Evolutionary conservation across 2,888 invertebrate genomes (phyloP).

Genomic region (Stramonita haemastoma): DNA sequence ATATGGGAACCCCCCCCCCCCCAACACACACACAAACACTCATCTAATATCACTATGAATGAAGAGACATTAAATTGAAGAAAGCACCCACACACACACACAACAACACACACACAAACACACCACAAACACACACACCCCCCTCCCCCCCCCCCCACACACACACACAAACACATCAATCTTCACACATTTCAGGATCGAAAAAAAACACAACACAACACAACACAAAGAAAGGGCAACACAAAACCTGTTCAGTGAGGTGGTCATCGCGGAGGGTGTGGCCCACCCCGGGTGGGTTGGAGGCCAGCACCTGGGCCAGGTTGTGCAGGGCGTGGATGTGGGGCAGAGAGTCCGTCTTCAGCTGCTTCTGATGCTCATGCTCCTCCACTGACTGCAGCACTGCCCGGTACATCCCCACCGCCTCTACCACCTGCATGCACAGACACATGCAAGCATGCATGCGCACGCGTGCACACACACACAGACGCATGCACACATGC

Average conservation of each 20-base stretch:
- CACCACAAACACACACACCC: background rate
- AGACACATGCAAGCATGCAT: background rate
- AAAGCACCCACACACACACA: background rate
- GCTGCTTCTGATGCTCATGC: slow-evolving; percentile 63
- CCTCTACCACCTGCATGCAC: slow-evolving; percentile 76
- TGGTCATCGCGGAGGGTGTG: slow-evolving; percentile 80
- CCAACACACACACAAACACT: background rate
- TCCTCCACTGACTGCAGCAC: slow-evolving; percentile 80
- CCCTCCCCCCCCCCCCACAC: background rate
- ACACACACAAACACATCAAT: background rate
- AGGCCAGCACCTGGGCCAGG: slow-evolving; percentile 79
- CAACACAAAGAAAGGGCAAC: background rate
- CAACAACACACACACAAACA: background rate
- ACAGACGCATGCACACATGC: background rate
- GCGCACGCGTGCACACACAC: background rate
- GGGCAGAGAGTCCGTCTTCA: slow-evolving; percentile 83
- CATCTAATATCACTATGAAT: too few relatives aligned
- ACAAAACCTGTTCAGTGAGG: slow-evolving; percentile 78
- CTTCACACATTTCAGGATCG: background rate
- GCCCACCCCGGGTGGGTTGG: slow-evolving; percentile 76
- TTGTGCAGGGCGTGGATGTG: slow-evolving; percentile 85
- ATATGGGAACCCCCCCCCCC: background rate
- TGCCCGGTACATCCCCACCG: slow-evolving; percentile 82
- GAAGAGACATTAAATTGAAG: too few relatives aligned
- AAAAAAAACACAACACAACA: background rate